Evolutionary conservation across 1,140 invertebrate genomes (phyloP).

Genomic region (Drosophila aff.): DNA sequence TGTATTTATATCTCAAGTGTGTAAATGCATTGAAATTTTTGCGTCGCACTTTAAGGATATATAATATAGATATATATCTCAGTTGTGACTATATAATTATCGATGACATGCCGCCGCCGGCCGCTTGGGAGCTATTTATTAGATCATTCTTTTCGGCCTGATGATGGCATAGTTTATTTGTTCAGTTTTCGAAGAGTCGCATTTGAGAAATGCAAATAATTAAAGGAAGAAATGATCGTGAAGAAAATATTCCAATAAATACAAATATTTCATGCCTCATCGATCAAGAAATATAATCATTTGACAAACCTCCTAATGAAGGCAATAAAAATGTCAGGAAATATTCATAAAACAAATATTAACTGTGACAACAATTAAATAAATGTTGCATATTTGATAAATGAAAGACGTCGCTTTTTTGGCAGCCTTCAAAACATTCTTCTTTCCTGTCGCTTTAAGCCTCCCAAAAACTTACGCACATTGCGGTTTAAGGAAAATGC

Average conservation of each 20-base stretch:
- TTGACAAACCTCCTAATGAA: background rate
- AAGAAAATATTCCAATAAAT: background rate
- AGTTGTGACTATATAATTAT: conserved; percentile 64
- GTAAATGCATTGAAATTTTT: conserved; percentile 67
- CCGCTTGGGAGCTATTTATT: conserved; percentile 46
- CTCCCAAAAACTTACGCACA: conserved; percentile 29
- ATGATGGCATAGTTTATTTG: conserved; percentile 73
- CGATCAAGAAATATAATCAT: background rate
- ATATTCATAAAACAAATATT: conserved; percentile 2
- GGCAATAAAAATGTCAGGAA: background rate
- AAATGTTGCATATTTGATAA: conserved; percentile 1
- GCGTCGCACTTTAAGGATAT: conserved; percentile 68
- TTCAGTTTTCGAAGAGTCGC: conserved; percentile 14
- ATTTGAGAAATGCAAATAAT: conserved; percentile 14
- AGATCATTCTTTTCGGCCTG: conserved; percentile 65
- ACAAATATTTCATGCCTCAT: background rate
- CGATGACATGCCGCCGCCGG: conserved; percentile 60
- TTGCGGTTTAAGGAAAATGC: conserved; percentile 30
- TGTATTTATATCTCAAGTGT: conserved; percentile 67
- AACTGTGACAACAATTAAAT: conserved; percentile 18
- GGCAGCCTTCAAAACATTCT: conserved; percentile 42
- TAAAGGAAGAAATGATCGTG: conserved; percentile 27
- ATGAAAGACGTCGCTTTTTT: background rate
- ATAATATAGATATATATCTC: conserved; percentile 49
- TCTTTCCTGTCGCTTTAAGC: conserved; percentile 2